Conservation (phyloP, 2,888 invertebrate genomes). For the Lapara coniferarum region DNA sequence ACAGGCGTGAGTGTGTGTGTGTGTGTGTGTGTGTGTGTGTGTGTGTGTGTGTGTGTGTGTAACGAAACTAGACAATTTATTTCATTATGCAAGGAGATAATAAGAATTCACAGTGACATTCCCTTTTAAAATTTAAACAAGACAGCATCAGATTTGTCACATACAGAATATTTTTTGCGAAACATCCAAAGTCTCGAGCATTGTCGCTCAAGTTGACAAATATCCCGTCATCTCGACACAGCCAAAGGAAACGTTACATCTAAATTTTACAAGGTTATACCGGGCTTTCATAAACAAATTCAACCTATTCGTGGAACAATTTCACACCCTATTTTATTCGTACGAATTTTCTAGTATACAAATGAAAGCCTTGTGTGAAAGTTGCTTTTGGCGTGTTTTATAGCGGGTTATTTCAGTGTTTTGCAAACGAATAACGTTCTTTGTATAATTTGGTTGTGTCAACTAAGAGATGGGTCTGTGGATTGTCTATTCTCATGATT, state of each 20-base stretch:
- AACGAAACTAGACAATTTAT: neutral
- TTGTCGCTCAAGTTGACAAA: slow-evolving; percentile 57
- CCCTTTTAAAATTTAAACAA: slow-evolving; percentile 21
- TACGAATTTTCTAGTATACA: slow-evolving; percentile 69
- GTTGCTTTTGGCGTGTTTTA: slow-evolving; percentile 52
- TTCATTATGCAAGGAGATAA: neutral
- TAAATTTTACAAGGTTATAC: slow-evolving; percentile 64
- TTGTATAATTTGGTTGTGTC: slow-evolving; percentile 60
- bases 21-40: too few relatives aligned
- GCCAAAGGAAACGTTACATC: slow-evolving; percentile 59
- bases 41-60: too few relatives aligned
- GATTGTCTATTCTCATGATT: neutral
- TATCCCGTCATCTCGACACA: slow-evolving; percentile 53
- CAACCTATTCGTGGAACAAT: slow-evolving; percentile 71
- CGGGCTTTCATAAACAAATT: slow-evolving; percentile 75
- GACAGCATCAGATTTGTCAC: slow-evolving; percentile 29
- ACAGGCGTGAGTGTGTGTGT: too few relatives aligned
- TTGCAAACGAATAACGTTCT: slow-evolving; percentile 66
- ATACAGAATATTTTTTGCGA: slow-evolving; percentile 34
- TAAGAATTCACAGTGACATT: neutral
- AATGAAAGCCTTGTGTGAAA: slow-evolving; percentile 69
- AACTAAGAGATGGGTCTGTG: neutral
- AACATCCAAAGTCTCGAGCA: slow-evolving; percentile 45
- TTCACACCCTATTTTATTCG: slow-evolving; percentile 79
- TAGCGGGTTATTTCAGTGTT: slow-evolving; percentile 63